Base-by-base conservation (phyloP, 2,888 invertebrate genomes). In the Drosophila hamatofila region DNA sequence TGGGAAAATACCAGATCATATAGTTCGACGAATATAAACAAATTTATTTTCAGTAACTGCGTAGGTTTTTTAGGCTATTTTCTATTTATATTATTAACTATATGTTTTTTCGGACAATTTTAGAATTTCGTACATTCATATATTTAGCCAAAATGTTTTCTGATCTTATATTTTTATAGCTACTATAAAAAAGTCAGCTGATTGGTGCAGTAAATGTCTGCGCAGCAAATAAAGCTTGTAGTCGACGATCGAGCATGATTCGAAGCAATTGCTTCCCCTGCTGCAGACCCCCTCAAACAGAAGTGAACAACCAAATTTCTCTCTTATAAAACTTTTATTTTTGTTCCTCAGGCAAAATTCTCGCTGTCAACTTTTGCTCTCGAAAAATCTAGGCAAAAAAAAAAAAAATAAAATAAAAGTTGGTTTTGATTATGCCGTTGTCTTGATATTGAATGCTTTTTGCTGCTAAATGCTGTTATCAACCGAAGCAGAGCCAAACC, bases 391-490 rank as follows among this genome's bases (percentile, higher is more conserved):
- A 18, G 12, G 61, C 49, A 57, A 83, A 70, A 69, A 14, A 25
- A 60, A 35, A 64, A 81, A 68, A 69, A 56, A 83, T 66, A 68
- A 37, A 25, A 60, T 42, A 64, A 85, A 70, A 69, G 77, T 85
- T 84, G 88, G 79, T 85, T 85, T 81, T 88, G 86, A 74, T 81
- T 67, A 33, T 64, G 55, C 25, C 46, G 58, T 70, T 56, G 84
- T 86, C 88, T 88, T 85, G 84, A 85, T 88, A 88, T 85, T 88
- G 88, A 81, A 80, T 70, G 75, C 44, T 64, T 81, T 67, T 81
- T 63, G n/a, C n/a, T n/a, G n/a, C n/a, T 54, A 46, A 58, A 70
- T 62, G 65, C 66, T 78, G 88, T 85, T 85, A 88, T 81, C 88
- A 88, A 83, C 83, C 75, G 56, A 54, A 48, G 27, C 42, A 78